Conservation (phyloP, 2,888 invertebrate species). For the Agapostemon virescens region DNA sequence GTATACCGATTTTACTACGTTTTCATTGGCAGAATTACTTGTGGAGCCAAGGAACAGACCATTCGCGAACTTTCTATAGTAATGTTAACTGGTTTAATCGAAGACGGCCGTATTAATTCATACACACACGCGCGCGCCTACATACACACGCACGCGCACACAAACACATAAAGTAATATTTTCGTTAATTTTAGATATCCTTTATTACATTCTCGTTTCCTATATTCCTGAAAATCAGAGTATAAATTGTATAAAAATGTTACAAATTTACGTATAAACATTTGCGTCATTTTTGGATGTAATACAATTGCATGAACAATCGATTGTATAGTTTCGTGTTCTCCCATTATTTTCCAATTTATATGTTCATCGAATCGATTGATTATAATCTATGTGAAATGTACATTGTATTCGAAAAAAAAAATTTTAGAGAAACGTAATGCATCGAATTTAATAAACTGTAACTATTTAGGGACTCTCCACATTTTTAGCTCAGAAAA, state of each 20-base stretch:
- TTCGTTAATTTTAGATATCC: slow-evolving; percentile 16
- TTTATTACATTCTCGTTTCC: slow-evolving; percentile 32
- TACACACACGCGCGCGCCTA: background rate
- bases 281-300: slow-evolving; percentile 11
- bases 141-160: background rate
- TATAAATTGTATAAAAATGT: slow-evolving; percentile 42
- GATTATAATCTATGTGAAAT: background rate
- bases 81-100: background rate
- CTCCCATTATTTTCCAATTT: background rate
- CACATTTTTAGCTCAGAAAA: slow-evolving; percentile 11
- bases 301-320: background rate
- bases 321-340: background rate
- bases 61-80: background rate
- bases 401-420: background rate
- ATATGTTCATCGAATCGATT: background rate
- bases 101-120: background rate
- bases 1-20: background rate
- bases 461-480: slow-evolving; percentile 20
- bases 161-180: background rate
- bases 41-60: background rate
- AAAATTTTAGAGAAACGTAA: slow-evolving; percentile 4
- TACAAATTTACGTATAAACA: slow-evolving; percentile 28
- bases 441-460: slow-evolving; percentile 8
- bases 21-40: slow-evolving; percentile 24
- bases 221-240: slow-evolving; percentile 29